These are phyloP conservation scores for Typhlichthys eigenmanni DNA, from an alignment of 2,797 vertebrate genomes.

Conservation along the genomic window DNA sequence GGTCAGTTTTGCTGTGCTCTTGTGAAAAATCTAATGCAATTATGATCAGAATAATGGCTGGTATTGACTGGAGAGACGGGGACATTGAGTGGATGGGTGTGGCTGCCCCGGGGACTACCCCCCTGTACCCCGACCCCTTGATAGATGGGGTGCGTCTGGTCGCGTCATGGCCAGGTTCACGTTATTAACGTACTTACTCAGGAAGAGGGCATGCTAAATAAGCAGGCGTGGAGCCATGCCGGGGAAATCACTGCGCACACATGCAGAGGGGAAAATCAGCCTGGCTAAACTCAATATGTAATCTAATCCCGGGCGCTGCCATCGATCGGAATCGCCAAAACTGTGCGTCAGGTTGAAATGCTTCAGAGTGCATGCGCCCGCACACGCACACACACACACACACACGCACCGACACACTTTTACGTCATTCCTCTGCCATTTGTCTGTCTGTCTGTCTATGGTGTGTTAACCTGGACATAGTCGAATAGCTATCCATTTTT, in stretches of 20 bases:
- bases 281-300: slow-evolving; percentile 77
- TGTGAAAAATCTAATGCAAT: slow-evolving; percentile 64
- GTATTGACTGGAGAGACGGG: slow-evolving; percentile 48
- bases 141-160: slow-evolving; percentile 75
- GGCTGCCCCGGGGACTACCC: slow-evolving; percentile 67
- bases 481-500: no score
- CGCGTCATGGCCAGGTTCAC: slow-evolving; percentile 51
- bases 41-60: slow-evolving; percentile 68
- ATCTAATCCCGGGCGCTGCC: slow-evolving; percentile 71
- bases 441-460: not conserved
- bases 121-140: slow-evolving; percentile 48
- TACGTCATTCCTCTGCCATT: not conserved
- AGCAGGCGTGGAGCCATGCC: slow-evolving; percentile 65
- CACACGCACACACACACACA: not conserved
- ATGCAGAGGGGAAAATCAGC: slow-evolving; percentile 65
- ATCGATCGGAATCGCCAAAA: slow-evolving; percentile 66
- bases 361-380: slow-evolving; percentile 14
- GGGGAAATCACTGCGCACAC: slow-evolving; percentile 62
- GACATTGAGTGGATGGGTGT: slow-evolving; percentile 43
- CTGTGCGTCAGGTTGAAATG: slow-evolving; percentile 41
- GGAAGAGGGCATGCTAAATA: slow-evolving; percentile 73
- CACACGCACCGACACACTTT: no score
- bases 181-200: slow-evolving; percentile 74
- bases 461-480: not conserved
- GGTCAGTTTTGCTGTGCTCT: slow-evolving; percentile 29